Conservation (phyloP, 2,888 invertebrate species). For the Eupithecia vulgata region DNA sequence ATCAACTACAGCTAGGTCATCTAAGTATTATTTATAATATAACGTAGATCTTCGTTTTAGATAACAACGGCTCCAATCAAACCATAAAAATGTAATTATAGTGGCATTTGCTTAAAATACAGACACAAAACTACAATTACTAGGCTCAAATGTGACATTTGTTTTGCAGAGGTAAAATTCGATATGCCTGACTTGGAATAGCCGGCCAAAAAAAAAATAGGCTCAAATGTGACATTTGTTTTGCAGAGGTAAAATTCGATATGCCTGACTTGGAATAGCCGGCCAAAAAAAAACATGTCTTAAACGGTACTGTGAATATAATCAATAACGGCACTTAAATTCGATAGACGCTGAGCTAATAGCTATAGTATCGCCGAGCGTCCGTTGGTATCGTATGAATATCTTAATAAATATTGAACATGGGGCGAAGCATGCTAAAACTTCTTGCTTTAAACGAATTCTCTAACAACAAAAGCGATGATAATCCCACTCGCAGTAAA, state of each 20-base stretch:
- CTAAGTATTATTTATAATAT: conserved; percentile 5
- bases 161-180: neutral
- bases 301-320: neutral
- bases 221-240: neutral
- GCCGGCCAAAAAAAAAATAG: neutral
- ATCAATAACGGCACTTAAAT: neutral
- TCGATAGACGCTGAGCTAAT: neutral
- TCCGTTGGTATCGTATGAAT: neutral
- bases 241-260: neutral
- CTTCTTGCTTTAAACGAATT: neutral
- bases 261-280: conserved; percentile 1
- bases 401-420: neutral
- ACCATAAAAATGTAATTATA: conserved; percentile 57
- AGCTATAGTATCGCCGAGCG: neutral
- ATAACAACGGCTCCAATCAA: conserved; percentile 42
- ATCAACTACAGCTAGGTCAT: conserved; percentile 10
- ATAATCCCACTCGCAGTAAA: neutral
- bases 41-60: conserved; percentile 29
- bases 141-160: neutral
- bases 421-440: neutral
- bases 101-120: conserved; percentile 59
- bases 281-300: neutral
- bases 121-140: conserved; percentile 65
- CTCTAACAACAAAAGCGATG: neutral
- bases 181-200: conserved; percentile 1